Evolutionary conservation across 2,797 vertebrate species (phyloP).

Genomic region (Eremophila alpestris): DNA sequence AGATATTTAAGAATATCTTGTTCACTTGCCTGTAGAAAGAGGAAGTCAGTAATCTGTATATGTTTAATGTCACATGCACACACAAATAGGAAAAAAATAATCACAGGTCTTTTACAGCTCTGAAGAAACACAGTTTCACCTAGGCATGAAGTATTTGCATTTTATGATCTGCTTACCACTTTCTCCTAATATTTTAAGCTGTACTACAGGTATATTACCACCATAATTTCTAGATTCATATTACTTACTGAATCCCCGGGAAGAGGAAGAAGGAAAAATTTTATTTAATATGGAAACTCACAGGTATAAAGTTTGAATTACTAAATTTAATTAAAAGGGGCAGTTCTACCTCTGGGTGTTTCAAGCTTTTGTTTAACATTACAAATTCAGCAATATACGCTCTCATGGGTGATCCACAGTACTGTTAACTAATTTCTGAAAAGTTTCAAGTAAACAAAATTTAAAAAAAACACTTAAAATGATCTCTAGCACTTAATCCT

Average conservation of each 20-base stretch:
- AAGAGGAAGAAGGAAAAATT: not conserved
- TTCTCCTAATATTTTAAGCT: not conserved
- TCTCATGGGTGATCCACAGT: not conserved
- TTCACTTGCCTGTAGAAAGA: constrained; percentile 89
- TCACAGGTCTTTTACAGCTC: not conserved
- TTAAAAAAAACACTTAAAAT: not conserved
- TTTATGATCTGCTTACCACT: not conserved
- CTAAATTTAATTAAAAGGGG: not conserved
- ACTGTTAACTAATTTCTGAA: not conserved
- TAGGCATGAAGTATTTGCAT: not conserved
- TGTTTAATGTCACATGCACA: not conserved
- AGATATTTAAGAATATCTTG: constrained; percentile 99
- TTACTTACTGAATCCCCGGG: not conserved
- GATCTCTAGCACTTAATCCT: not conserved
- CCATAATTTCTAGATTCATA: not conserved
- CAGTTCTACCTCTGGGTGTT: not conserved
- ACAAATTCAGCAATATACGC: not conserved
- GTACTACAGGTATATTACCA: not conserved
- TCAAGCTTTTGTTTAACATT: not conserved
- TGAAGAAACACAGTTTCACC: not conserved
- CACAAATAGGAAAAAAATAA: not conserved
- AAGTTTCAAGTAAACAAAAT: not conserved
- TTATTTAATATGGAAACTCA: not conserved
- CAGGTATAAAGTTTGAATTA: not conserved
- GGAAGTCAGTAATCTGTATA: not conserved